Evolutionary conservation across 2,797 vertebrate species (phyloP).

Genomic region (Sandelia bainsii): DNA sequence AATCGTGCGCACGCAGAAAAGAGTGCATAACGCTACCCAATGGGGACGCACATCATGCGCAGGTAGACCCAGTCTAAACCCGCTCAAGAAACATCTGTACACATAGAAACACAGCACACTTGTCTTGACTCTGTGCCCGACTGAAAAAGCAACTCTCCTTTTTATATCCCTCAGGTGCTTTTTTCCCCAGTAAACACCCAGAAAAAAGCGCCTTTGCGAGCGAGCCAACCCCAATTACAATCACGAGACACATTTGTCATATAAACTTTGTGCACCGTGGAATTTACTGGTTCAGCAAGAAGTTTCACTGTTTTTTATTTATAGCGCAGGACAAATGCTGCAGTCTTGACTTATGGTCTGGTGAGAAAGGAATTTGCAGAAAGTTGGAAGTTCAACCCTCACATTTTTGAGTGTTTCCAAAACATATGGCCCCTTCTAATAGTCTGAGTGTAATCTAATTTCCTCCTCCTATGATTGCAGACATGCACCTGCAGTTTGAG

Average conservation of each 20-base stretch:
- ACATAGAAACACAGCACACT: slow-evolving; percentile 14
- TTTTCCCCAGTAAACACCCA: slow-evolving; percentile 62
- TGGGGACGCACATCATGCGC: slow-evolving; percentile 39
- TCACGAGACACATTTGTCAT: slow-evolving; percentile 72
- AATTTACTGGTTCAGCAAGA: slow-evolving; percentile 62
- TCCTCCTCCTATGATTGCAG: neutral
- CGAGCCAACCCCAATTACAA: slow-evolving; percentile 70
- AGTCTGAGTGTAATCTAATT: slow-evolving; percentile 22
- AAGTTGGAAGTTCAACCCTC: slow-evolving; percentile 41
- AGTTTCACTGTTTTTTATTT: slow-evolving; percentile 53
- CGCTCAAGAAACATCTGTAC: slow-evolving; percentile 34
- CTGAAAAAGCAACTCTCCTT: slow-evolving; percentile 42
- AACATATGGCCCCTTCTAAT: slow-evolving; percentile 17
- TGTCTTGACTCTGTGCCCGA: slow-evolving; percentile 22
- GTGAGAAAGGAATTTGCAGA: slow-evolving; percentile 27
- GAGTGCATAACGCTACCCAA: slow-evolving; percentile 23
- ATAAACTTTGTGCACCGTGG: slow-evolving; percentile 57
- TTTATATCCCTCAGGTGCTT: slow-evolving; percentile 62
- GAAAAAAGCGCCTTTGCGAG: slow-evolving; percentile 53
- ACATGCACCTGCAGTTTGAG: slow-evolving; percentile 10
- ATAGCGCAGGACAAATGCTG: slow-evolving; percentile 40
- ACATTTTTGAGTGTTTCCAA: slow-evolving; percentile 28
- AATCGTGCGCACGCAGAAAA: slow-evolving; percentile 10
- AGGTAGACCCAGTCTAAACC: slow-evolving; percentile 41
- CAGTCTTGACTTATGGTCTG: slow-evolving; percentile 37